Evolutionary conservation across 2,797 vertebrate genomes (phyloP), one percentile per base, ranked within the genome.

Genomic region (Cryptoprocta ferox): DNA sequence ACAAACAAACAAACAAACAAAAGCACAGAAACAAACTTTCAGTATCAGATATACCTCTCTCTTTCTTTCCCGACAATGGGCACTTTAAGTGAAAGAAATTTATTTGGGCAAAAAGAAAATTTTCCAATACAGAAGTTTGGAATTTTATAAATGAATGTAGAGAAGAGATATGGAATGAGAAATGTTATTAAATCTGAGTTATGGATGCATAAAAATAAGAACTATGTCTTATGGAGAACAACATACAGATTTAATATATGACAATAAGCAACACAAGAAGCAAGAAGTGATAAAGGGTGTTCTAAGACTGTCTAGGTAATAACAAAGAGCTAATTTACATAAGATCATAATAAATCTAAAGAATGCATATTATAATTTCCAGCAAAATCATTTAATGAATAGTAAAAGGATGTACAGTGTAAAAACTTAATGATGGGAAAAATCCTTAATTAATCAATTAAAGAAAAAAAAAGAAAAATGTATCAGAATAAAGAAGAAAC

Each of bases 161-260:
- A 65, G 18, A 76, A 81, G 7, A 95, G 16, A 0, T 48, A 90
- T 83, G 19, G 37, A 48, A 88, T 71, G 56, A 75, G 85, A 70
- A 88, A 53, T 65, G 30, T 68, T 28, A 39, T 78, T 78, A 79
- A 84, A 92, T 83, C 30, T 93, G 26, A 95, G 88, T 88, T 84
- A 50, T n/a, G 4, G 12, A 48, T 76, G 0, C 6, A 12, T 61
- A 70, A 84, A 59, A 45, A 83, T 86, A 70, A 45, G 48, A 66
- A 53, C 21, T n/a, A 32, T 59, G 11, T 63, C 61, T 63, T 79
- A 26, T 93, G n/a, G 24, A 81, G 39, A 86, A 89, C 89, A 39
- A 26, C 37, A 50, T 32, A 35, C 66, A 73, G 35, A 85, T 79
- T 53, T 61, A 83, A 56, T 45, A 45, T 14, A 35, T 39, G 30